Percentiles rank a stretch among this genome's conserved stretches.
Evolutionary conservation across 2,113 vertebrate genomes (phyloP).

Genomic region (Pimephales promelas): DNA sequence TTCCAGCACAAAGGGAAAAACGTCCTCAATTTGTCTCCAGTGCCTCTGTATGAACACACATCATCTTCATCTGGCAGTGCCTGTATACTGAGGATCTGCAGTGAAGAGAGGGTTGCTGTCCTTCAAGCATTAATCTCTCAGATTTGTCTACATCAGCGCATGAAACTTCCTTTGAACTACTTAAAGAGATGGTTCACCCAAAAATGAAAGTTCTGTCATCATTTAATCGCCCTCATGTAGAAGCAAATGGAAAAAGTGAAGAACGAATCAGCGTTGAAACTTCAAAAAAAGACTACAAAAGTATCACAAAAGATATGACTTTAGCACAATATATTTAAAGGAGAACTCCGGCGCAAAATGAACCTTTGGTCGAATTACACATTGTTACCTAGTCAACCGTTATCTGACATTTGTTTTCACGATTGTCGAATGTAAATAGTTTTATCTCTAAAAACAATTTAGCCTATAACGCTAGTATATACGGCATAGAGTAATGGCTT

Average conservation of each 20-base stretch:
- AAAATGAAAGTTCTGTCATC: neutral
- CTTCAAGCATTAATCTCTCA: neutral
- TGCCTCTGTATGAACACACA: constrained; percentile 6
- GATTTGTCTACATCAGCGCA: neutral
- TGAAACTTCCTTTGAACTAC: neutral
- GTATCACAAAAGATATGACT: neutral
- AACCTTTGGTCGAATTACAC: too few relatives aligned
- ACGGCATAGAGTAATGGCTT: too few relatives aligned
- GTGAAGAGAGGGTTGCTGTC: neutral
- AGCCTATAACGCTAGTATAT: too few relatives aligned
- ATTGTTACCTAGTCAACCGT: too few relatives aligned
- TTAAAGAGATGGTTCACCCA: neutral
- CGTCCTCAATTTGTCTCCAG: neutral
- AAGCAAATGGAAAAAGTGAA: neutral
- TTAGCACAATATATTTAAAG: neutral
- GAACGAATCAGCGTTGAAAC: neutral
- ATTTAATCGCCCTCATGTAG: neutral
- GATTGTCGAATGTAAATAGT: too few relatives aligned
- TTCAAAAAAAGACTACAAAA: neutral
- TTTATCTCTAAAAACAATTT: too few relatives aligned
- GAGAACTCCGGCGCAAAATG: too few relatives aligned
- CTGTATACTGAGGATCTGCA: constrained; percentile 8
- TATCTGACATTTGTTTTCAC: too few relatives aligned
- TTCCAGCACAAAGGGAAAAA: constrained; percentile 40
- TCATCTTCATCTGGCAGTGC: constrained; percentile 8